These are phyloP conservation scores for Synanthedon andrenaeformis DNA, from an alignment of 2,888 invertebrate species.

Conservation along the genomic window DNA sequence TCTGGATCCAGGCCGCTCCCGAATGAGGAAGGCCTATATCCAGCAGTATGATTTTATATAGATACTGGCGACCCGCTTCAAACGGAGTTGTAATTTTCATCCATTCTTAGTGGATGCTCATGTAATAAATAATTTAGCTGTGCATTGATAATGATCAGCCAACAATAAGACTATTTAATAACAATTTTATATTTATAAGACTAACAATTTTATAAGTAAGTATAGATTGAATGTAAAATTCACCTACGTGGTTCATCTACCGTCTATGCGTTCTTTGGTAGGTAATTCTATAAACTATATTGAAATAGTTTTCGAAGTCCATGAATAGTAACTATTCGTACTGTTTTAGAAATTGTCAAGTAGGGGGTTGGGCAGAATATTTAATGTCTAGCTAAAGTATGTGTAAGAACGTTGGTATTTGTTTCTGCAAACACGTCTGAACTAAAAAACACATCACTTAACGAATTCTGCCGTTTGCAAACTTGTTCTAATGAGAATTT, in stretches of 20 bases:
- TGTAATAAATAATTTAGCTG: too few species aligned
- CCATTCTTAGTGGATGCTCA: too few species aligned
- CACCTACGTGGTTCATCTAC: conserved; percentile 13
- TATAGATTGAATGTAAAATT: conserved; percentile 7
- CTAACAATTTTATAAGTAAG: too few species aligned
- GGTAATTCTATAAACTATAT: conserved; percentile 13
- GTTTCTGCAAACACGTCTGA: background rate
- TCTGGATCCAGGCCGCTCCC: conserved; percentile 4
- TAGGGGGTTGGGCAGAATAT: background rate
- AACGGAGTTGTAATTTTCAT: too few species aligned
- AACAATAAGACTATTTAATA: too few species aligned
- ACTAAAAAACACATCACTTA: background rate
- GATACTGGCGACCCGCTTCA: too few species aligned
- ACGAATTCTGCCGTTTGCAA: conserved; percentile 8
- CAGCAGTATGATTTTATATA: too few species aligned
- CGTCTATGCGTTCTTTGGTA: too few species aligned
- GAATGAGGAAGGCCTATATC: conserved; percentile 9
- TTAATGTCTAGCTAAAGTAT: background rate
- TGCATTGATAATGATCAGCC: too few species aligned
- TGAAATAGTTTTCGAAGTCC: conserved; percentile 15
- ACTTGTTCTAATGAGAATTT: conserved; percentile 29
- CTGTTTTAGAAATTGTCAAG: background rate
- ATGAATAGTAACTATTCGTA: conserved; percentile 3
- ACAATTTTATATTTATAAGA: too few species aligned
- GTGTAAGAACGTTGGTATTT: background rate